Base-by-base conservation (phyloP, 2,113 vertebrate species). In the Siniperca knerii region DNA sequence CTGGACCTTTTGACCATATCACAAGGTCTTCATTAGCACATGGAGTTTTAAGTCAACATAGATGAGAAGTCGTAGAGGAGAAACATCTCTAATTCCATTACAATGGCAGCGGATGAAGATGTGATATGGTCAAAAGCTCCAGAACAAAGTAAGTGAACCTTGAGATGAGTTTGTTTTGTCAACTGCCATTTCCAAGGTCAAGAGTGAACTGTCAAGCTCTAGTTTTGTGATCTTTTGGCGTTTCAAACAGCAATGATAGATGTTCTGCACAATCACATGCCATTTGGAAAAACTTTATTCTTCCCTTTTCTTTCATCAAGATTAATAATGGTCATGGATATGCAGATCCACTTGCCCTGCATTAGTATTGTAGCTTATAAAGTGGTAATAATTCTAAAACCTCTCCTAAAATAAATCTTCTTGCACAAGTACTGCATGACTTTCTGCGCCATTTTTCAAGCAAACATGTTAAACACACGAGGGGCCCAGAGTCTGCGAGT, bases 401-500 rank as follows among this genome's bases (percentile, higher is more conserved):
- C 44, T 44, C 6, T 5, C n/a, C 5, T 44, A 21, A 60, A 67
- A 55, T 25, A 46, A 62, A 78, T 52, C 20, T 37, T 37, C 57
- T 16, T 50, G 54, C 48, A 75, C 15, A 37, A 62, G 40, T 40
- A 13, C 8, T 60, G 15, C 12, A 20, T 25, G 20, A 55, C 12
- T 58, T 44, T 37, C 33, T 66, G 35, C 40, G 29, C 44, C 16
- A 23, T 54, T 83, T 79, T 77, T 66, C 23, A 62, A 48, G 62
- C 29, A 25, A 75, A 69, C 6, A 57, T n/a, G 4, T 55, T 42
- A 71, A 79, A 46, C 79, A 77, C 37, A 55, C 29, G 13, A 65
- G 79, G 33, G 66, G 35, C 62, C 44, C 46, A 16, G 46, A 75
- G 48, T 46, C 57, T 68, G 61, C 4, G 57, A 48, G 37, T 86